Evolutionary conservation across 2,797 vertebrate genomes (phyloP).

Genomic region (Gymnoscopelus braueri): DNA sequence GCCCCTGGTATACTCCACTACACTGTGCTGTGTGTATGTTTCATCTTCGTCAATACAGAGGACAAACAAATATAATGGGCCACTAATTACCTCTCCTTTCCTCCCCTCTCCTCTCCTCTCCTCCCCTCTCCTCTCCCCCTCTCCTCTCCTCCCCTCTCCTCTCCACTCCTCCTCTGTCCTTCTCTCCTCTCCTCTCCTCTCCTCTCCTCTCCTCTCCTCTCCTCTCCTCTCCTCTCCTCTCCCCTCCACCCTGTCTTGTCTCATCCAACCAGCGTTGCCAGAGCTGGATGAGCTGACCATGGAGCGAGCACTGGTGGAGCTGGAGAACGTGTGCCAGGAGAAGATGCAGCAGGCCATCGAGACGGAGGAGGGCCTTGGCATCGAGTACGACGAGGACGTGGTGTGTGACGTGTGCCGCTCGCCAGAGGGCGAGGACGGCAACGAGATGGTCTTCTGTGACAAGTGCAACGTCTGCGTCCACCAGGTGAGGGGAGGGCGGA

Average conservation of each 20-base stretch:
- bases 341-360: constrained; percentile 94
- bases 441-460: constrained; percentile 98
- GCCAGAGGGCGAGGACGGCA: constrained; percentile 95
- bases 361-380: constrained; percentile 93
- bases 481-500: constrained; percentile 80
- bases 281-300: constrained; percentile 93
- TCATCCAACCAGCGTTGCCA: constrained; percentile 81
- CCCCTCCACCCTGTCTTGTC: not conserved
- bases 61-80: no score
- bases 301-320: constrained; percentile 90
- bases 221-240: not conserved
- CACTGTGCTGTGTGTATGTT: not conserved
- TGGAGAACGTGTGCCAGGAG: constrained; percentile 90
- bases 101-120: not conserved
- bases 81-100: not conserved
- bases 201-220: not conserved
- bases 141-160: not conserved
- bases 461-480: constrained; percentile 97
- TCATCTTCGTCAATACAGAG: not conserved
- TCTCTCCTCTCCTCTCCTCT: not conserved
- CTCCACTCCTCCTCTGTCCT: not conserved
- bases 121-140: not conserved
- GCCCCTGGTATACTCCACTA: no score
- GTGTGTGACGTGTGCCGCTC: constrained; percentile 97
- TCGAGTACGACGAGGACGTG: constrained; percentile 96